A percentile compares a stretch with the other conserved stretches of the same genome.
phyloP scores from a whole-genome alignment of 2,113 vertebrate species.

The Clarias gariepinus region DNA sequence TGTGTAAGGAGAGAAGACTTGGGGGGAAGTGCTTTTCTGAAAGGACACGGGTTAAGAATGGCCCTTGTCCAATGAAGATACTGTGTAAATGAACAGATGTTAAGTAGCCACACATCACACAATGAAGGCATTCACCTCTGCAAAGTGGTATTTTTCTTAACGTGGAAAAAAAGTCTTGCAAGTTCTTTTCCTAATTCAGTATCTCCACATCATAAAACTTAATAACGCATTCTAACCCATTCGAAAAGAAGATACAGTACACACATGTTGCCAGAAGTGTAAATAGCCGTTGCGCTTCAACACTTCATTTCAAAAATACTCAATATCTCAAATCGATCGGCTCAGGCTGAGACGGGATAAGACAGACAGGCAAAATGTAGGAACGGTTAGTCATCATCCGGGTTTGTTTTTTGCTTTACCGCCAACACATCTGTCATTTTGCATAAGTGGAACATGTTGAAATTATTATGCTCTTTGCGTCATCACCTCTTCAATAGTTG shows the following conservation, averaged over 20 bases:
- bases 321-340: background rate
- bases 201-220: background rate
- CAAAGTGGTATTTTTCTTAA: background rate
- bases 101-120: background rate
- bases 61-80: constrained; percentile 27
- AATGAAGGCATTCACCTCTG: background rate
- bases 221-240: background rate
- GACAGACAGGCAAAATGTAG: constrained; percentile 22
- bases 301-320: background rate
- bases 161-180: background rate
- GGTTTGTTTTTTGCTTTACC: constrained; percentile 60
- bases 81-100: constrained; percentile 46
- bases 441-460: constrained; percentile 57
- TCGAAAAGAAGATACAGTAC: background rate
- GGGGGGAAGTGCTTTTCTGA: constrained; percentile 39
- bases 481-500: constrained; percentile 42
- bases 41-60: constrained; percentile 42
- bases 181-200: too few species aligned
- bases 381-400: constrained; percentile 49
- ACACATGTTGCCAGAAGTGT: background rate
- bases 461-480: constrained; percentile 46
- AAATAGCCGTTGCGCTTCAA: background rate
- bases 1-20: constrained; percentile 46
- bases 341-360: constrained; percentile 18
- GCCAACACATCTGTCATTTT: constrained; percentile 59